These are phyloP conservation scores for Paraescarpia echinospica DNA, from an alignment of 1,140 invertebrate species.

Conservation along the genomic window DNA sequence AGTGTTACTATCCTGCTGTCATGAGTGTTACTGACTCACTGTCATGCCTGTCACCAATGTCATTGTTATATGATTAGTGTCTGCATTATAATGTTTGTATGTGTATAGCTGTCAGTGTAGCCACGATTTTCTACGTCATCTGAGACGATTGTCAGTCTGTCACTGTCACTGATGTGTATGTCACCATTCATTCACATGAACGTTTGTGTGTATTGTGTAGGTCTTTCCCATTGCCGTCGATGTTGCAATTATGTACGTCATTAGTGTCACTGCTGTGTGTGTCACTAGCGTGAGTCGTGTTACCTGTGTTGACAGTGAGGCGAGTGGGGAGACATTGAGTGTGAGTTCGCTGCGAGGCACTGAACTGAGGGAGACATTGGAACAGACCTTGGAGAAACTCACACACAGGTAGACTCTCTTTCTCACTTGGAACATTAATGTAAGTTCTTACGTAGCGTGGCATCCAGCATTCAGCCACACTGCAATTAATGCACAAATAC, in stretches of 20 bases:
- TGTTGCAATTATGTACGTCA: not conserved
- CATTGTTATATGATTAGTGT: no score
- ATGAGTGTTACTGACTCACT: no score
- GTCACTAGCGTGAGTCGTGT: not conserved
- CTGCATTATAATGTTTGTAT: no score
- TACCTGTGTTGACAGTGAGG: not conserved
- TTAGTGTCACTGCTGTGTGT: not conserved
- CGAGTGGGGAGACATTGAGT: not conserved
- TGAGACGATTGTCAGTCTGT: not conserved
- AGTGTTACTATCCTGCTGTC: not conserved
- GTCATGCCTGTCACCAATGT: not conserved
- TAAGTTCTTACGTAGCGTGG: no score
- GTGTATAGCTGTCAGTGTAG: no score
- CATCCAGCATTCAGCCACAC: no score
- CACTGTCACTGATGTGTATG: not conserved
- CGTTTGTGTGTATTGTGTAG: not conserved
- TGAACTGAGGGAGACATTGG: not conserved
- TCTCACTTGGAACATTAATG: not conserved
- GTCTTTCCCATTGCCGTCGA: not conserved
- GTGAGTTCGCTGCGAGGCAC: not conserved
- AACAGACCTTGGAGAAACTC: not conserved
- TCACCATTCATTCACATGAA: not conserved
- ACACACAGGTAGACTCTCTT: not conserved
- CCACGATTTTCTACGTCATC: not conserved
- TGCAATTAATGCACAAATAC: no score